Evolutionary conservation across 2,888 invertebrate genomes (phyloP).

Genomic region (Glaucopsyche alexis): DNA sequence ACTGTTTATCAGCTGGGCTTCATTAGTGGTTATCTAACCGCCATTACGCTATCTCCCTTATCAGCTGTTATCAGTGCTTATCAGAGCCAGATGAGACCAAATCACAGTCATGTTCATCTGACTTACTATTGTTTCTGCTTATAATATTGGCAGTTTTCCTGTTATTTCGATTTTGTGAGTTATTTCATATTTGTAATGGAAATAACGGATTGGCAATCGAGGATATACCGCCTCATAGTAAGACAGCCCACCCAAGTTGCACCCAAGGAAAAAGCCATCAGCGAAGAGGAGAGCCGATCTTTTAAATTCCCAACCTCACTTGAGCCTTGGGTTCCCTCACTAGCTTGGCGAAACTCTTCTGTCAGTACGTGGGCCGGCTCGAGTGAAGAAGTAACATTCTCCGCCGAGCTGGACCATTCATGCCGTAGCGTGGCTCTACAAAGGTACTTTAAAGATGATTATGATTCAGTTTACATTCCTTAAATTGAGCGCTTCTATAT

Average conservation of each 20-base stretch:
- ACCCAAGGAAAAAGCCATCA: too few species aligned
- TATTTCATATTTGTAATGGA: not conserved
- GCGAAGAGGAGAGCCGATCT: too few species aligned
- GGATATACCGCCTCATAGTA: too few species aligned
- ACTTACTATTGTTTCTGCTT: constrained; percentile 56
- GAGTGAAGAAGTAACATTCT: too few species aligned
- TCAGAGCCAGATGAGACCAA: constrained; percentile 58
- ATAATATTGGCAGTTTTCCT: constrained; percentile 41
- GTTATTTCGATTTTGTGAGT: not conserved
- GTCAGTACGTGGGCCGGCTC: too few species aligned
- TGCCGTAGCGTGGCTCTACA: too few species aligned
- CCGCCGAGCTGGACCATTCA: too few species aligned
- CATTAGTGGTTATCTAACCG: constrained; percentile 66
- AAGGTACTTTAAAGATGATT: too few species aligned
- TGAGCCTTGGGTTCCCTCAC: too few species aligned
- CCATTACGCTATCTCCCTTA: constrained; percentile 36
- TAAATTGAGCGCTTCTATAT: not conserved
- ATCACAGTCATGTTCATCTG: constrained; percentile 48
- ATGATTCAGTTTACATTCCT: not conserved
- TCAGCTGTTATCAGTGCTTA: constrained; percentile 59
- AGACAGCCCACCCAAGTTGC: too few species aligned
- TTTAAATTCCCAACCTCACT: too few species aligned
- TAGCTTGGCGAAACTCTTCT: too few species aligned
- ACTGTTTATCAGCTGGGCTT: constrained; percentile 53
- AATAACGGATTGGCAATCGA: not conserved